Base-by-base conservation (phyloP, 2,888 invertebrate genomes). In the Stenichneumon culpator region DNA sequence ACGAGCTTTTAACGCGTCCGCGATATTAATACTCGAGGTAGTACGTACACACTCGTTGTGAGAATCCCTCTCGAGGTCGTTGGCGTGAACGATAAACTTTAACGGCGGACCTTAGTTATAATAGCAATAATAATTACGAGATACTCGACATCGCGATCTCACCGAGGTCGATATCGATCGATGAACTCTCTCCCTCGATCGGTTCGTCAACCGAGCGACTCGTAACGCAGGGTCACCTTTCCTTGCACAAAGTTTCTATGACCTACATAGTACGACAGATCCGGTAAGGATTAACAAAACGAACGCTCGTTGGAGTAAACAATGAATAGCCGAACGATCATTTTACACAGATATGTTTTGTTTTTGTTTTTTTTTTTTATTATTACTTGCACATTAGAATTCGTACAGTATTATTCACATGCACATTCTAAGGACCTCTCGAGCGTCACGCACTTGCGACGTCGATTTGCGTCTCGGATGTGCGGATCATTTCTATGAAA, bases 1-100 rank as follows among this genome's bases (percentile, higher is more conserved):
- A 78, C 84, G 81, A 88, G 87, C 88, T 88, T 89, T 91, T 86
- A 88, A 80, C 79, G 83, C 52, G 82, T 79, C 82, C 82, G 54
- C 79, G 73, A 82, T 84, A 85, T 79, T 82, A 75, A 54, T 77
- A 60, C 36, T 80, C 39, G 39, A 19, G 63, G 65, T 25, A 57
- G 22, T 44, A 9, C 39, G 63, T 22, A 60, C 44, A 74, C 82
- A 75, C 77, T 73, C 60, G 54, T 54, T 54, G 73, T 19, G 54
- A 68, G 68, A 74, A 74, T 79, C 74, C 19, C 72, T 68, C 67
- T 60, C 57, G 65, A 63, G 52, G 65, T 84, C 77, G 73, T 47
- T 82, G 54, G 74, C 75, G 54, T 22, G 70, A 65, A 74, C 32
- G 67, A 60, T 32, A 63, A 63, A 32, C 50, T 63, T 25, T 50